phyloP scores from a whole-genome alignment of 2,888 invertebrate genomes.

The Neoitamus cyanurus region DNA sequence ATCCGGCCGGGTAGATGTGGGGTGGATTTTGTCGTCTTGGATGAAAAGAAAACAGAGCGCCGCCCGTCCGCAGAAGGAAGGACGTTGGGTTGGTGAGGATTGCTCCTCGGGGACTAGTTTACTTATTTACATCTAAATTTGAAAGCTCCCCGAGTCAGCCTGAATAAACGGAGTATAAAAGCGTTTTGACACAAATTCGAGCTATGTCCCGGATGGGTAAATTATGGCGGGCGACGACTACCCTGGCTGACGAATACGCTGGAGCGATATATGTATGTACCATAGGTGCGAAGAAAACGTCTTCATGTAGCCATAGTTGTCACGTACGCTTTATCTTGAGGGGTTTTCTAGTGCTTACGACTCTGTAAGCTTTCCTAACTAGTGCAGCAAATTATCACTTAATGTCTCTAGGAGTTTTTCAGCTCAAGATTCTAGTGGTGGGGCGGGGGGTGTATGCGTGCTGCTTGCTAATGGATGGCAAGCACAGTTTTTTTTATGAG shows the following conservation, averaged over 20 bases:
- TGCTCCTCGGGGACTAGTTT: slow-evolving; percentile 12
- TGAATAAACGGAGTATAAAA: slow-evolving; percentile 25
- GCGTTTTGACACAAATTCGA: slow-evolving; percentile 35
- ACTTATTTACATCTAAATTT: slow-evolving; percentile 27
- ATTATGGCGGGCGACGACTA: background rate
- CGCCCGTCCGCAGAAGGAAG: background rate
- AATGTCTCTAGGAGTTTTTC: background rate
- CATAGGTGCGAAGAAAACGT: background rate
- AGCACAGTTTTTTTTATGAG: background rate
- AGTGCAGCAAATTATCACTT: background rate
- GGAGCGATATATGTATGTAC: too few species aligned
- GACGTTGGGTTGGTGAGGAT: background rate
- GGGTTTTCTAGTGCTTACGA: background rate
- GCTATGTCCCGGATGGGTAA: slow-evolving; percentile 4
- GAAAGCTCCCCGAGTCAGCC: slow-evolving; percentile 7
- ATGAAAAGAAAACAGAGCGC: background rate
- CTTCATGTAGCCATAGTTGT: background rate
- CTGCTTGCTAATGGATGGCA: background rate
- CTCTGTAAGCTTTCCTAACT: background rate
- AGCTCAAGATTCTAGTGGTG: background rate
- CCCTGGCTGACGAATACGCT: background rate
- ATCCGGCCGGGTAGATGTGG: background rate
- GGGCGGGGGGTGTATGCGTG: background rate
- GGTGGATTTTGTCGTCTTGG: background rate
- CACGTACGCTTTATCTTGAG: background rate